Base-by-base conservation (phyloP, 1,140 invertebrate species). In the Aphelinus certus region DNA sequence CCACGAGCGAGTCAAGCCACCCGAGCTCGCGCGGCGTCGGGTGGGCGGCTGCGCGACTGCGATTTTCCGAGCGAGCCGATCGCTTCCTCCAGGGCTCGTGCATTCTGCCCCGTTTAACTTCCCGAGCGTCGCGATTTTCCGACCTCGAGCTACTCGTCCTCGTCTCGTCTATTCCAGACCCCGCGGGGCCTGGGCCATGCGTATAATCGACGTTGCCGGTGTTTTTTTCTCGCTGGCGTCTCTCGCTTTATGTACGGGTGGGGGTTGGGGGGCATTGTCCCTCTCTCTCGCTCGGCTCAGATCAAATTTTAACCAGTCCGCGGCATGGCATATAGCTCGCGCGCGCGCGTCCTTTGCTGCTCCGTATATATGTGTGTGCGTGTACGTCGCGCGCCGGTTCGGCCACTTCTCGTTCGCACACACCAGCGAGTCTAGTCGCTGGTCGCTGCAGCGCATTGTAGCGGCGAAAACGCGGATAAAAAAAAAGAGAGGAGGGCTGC, bases 221-320 rank as follows among this genome's bases (percentile, higher is more conserved):
- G 48, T 62, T 46, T 3, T 9, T 62, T 62, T 62, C 60, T 26
- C 26, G 26, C 26, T 26, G 0, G 26, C 26, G 26, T 26, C 26
- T 26, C 26, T 26, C 26, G 26, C 26, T 26, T 26, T 26, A 26
- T 26, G 26, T 26, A 26, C 51, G 9, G 51, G 4, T 53, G 4
- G 4, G 51, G 9, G 51, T 53, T 9, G 9, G 9, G 4, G 51
- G 0, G 51, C 51, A 6, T 9, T 53, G 4, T 53, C 51, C 9
- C 51, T 53, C 51, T 53, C 51, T 53, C 51, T 53, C 9, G 51
- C 51, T 53, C 7, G 48, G 70, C 5, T 49, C 61, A 63, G 57
- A 74, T 88, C 85, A 86, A 87, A 88, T 88, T 87, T 83, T 87
- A 88, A 87, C 85, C 85, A 86, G 85, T 86, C 79, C 81, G 80